These are phyloP conservation scores for Periophthalmodon schlosseri DNA, from an alignment of 2,113 vertebrate genomes.

Conservation along the genomic window DNA sequence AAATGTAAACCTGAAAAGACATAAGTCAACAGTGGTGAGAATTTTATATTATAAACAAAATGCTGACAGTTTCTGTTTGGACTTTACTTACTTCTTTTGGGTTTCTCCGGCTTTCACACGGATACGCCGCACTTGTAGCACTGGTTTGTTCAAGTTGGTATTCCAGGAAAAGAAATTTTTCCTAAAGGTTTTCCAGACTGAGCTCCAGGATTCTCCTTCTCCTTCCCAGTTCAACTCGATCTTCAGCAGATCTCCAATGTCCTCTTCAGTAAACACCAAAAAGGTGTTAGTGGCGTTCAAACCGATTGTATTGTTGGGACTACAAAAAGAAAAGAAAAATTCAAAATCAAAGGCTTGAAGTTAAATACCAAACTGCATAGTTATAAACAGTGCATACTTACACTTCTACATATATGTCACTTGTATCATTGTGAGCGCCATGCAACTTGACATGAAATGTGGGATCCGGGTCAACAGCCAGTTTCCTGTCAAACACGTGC, in stretches of 20 bases:
- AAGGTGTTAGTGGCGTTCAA: conserved; percentile 93
- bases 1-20: conserved; percentile 82
- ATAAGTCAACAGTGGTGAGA: not conserved
- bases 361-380: not conserved
- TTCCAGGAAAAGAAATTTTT: conserved; percentile 74
- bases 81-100: conserved; percentile 84
- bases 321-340: conserved; percentile 21
- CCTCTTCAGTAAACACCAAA: conserved; percentile 90
- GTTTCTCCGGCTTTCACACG: conserved; percentile 94
- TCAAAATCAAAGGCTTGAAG: not conserved
- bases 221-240: conserved; percentile 90
- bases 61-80: not conserved
- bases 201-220: conserved; percentile 76
- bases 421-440: conserved; percentile 81
- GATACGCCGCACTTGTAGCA: conserved; percentile 85
- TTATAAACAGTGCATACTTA: conserved; percentile 73
- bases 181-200: conserved; percentile 80
- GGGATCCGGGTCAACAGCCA: conserved; percentile 77
- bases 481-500: conserved; percentile 89
- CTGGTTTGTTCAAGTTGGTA: conserved; percentile 26
- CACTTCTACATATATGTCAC: conserved; percentile 81
- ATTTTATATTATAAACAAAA: not conserved
- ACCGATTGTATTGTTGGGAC: conserved; percentile 58
- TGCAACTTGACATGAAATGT: conserved; percentile 84
- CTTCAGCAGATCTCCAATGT: conserved; percentile 90